These are phyloP conservation scores for Aromia moschata DNA, from an alignment of 2,888 invertebrate species.

Conservation along the genomic window DNA sequence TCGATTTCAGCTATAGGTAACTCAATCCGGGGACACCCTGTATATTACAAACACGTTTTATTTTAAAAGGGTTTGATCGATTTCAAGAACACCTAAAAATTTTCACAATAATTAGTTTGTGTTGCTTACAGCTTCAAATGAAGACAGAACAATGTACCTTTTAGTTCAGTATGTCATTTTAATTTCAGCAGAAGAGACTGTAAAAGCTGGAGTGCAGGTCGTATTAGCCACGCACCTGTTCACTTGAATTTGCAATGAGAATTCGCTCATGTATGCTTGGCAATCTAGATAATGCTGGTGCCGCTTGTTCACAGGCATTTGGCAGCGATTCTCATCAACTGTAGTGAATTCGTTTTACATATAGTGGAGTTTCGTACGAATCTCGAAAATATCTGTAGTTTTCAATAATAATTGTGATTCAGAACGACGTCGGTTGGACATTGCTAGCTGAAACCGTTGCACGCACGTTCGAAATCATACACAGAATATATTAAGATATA, in stretches of 20 bases:
- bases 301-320: conserved; percentile 23
- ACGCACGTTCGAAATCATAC: no score
- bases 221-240: conserved; percentile 34
- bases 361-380: not conserved
- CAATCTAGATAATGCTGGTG: conserved; percentile 26
- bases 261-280: conserved; percentile 24
- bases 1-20: no score
- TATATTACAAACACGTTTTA: no score
- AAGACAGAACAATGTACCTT: no score
- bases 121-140: no score
- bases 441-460: no score
- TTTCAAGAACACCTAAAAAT: no score
- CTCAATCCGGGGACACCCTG: no score
- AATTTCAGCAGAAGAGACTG: conserved; percentile 15
- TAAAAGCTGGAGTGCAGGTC: conserved; percentile 22
- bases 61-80: no score
- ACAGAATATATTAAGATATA: no score
- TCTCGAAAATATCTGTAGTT: not conserved
- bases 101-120: no score
- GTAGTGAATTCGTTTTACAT: conserved; percentile 11
- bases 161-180: conserved; percentile 6
- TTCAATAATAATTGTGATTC: not conserved
- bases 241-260: conserved; percentile 32
- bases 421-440: no score
- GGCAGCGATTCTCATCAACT: conserved; percentile 15